Evolutionary conservation across 1,140 invertebrate species (phyloP), one percentile per base, ranked within the genome.

Genomic region (Drosophila ironensis): DNA sequence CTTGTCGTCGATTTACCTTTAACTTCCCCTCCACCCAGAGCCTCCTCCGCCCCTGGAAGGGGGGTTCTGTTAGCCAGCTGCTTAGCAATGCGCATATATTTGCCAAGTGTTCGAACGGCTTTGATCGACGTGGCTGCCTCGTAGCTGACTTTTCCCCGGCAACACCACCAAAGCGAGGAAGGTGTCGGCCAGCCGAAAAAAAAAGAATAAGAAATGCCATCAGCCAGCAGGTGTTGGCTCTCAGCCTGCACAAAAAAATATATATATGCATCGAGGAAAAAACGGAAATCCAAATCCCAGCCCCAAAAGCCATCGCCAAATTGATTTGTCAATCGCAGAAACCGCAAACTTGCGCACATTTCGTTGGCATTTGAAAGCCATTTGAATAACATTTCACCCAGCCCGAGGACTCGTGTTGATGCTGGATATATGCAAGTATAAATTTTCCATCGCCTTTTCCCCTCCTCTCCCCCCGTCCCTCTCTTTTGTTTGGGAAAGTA

Each of bases 301-400:
- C 60, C 33, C 69, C 63, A 63, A 67, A 57, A 73, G 71, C 37
- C 74, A 80, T 69, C 53, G 63, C 77, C 78, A 82, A 82, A 82
- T 82, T 82, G 77, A 82, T 82, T 82, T 82, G 77, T 82, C 78
- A 82, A 82, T 84, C 77, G 77, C 69, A 67, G 61, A 59, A 67
- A 81, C 72, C 72, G 77, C 77, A 82, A 81, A 76, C 67, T 76
- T 80, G 75, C 66, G 76, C 76, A 75, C 76, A 81, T 75, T 81
- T 84, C 78, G 56, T 40, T 82, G 77, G 77, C 77, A 81, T 81
- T 81, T 84, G 77, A 82, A 82, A 82, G 77, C 73, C 69, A 82
- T 82, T 82, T 82, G 78, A 82, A 82, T 82, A 77, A 69, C 68
- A 72, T 84, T 78, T 75, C 72, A 66, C 48, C 56, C 56, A 45